Evolutionary conservation across 2,113 vertebrate genomes (phyloP), one percentile per base, ranked within the genome.

Genomic region (Onychostoma macrolepis): DNA sequence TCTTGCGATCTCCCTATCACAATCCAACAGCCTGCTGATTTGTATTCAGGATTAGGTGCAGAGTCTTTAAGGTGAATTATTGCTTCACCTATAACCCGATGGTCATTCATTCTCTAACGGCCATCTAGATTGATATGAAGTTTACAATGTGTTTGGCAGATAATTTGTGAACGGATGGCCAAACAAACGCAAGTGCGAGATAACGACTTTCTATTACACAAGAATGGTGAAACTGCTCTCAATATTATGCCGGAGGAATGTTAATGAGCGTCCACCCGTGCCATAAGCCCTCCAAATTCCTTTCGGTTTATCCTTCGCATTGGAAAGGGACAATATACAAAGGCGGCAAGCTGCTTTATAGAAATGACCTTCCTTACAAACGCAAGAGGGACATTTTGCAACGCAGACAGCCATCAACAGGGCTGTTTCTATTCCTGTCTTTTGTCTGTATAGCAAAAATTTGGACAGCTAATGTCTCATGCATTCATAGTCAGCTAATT

Each of bases 401-500:
- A 80, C 50, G 56, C 74, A 65, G 38, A 78, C 56, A 43, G 38
- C 28, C 84, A 63, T 21, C 24, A 43, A 41, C 26, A 45, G 58
- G 24, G 67, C 69, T 83, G 79, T 48, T 88, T 43, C 88, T 84
- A 76, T 84, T 84, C 28, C 30, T 74, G 50, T 79, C 12, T 80
- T 84, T 67, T 89, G 65, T 84, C 76, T 43, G 41, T 45, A 84
- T 26, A 69, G 76, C n/a, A 86, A 56, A 74, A 86, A 19, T 86
- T 75, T 81, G 76, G 41, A 65, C 12, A 11, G 41, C 53, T 74
- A 77, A 63, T 78, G 65, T 72, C 84, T 82, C 26, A 28, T 80
- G 80, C 69, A 56, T 67, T 88, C 83, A 80, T 85, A 88, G 61
- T 61, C 48, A 86, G 71, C 87, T 82, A 86, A 86, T 82, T 82